phyloP scores from a whole-genome alignment of 2,113 vertebrate genomes.

The Mellivora capensis region DNA sequence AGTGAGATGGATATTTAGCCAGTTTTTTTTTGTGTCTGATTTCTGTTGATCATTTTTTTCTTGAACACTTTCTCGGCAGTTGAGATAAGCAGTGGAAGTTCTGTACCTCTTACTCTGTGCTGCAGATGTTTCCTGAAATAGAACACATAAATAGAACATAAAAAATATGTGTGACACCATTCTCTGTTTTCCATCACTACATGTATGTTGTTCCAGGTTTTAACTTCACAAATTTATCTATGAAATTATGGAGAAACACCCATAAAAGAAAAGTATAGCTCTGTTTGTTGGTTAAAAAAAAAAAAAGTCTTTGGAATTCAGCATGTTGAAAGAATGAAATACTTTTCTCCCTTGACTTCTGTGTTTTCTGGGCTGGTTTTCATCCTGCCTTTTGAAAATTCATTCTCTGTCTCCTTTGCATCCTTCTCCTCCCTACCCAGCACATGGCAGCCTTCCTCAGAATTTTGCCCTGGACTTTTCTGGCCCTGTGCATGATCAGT shows the following conservation, averaged over 20 bases:
- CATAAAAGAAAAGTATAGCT: constrained; percentile 23
- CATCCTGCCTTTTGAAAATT: constrained; percentile 33
- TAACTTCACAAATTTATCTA: constrained; percentile 16
- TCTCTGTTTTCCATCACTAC: constrained; percentile 46
- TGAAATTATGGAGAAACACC: constrained; percentile 42
- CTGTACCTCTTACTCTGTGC: constrained; percentile 54
- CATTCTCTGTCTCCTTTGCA: neutral
- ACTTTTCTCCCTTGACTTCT: constrained; percentile 27
- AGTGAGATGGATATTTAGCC: neutral
- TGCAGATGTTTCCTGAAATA: constrained; percentile 70
- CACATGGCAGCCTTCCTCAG: neutral
- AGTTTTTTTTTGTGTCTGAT: neutral
- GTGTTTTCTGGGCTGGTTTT: neutral
- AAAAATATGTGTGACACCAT: constrained; percentile 21
- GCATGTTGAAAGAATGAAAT: neutral
- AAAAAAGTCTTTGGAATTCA: constrained; percentile 7
- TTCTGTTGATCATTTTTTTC: constrained; percentile 45
- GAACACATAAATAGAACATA: constrained; percentile 37
- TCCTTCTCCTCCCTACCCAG: neutral
- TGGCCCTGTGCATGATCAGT: neutral
- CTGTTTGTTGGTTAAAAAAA: neutral
- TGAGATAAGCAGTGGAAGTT: constrained; percentile 46
- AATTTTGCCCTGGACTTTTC: constrained; percentile 13
- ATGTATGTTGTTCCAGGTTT: constrained; percentile 41
- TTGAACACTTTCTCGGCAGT: constrained; percentile 37